Evolutionary conservation across 1,140 invertebrate species (phyloP).

Genomic region (Odontomachus brunneus): DNA sequence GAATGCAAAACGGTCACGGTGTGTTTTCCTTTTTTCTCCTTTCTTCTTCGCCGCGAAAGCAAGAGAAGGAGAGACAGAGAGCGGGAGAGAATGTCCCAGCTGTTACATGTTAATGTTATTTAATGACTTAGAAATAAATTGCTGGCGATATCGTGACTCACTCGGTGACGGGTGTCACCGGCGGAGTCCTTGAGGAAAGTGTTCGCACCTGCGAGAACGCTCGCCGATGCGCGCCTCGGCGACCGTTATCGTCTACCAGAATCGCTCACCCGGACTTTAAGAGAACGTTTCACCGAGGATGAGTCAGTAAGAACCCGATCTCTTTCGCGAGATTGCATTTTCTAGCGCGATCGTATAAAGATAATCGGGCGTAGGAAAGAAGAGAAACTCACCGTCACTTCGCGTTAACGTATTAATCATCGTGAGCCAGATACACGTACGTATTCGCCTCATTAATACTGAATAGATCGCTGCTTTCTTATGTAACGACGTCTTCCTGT

Average conservation of each 20-base stretch:
- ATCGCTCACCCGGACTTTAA: slow-evolving; percentile 45
- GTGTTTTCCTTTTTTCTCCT: too few relatives aligned
- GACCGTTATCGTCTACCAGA: slow-evolving; percentile 34
- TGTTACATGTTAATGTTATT: slow-evolving; percentile 52
- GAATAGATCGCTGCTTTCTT: slow-evolving; percentile 26
- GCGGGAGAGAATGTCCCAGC: not conserved
- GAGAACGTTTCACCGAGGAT: slow-evolving; percentile 52
- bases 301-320: slow-evolving; percentile 52
- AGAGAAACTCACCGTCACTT: slow-evolving; percentile 56
- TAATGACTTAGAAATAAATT: slow-evolving; percentile 54
- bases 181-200: slow-evolving; percentile 53
- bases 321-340: slow-evolving; percentile 49
- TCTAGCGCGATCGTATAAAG: slow-evolving; percentile 40
- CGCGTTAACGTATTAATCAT: slow-evolving; percentile 58
- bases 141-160: slow-evolving; percentile 25
- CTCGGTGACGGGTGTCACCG: slow-evolving; percentile 30
- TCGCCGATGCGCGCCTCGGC: slow-evolving; percentile 11
- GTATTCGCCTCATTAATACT: slow-evolving; percentile 13
- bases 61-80: too few relatives aligned
- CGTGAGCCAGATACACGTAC: slow-evolving; percentile 19
- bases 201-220: slow-evolving; percentile 50
- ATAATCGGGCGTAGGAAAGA: slow-evolving; percentile 56
- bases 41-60: too few relatives aligned
- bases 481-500: slow-evolving; percentile 17
- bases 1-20: too few relatives aligned